A percentile compares a stretch with the other conserved stretches of the same genome.
Evolutionary conservation across 2,888 invertebrate genomes (phyloP).

Genomic region (Hydraecia micacea): DNA sequence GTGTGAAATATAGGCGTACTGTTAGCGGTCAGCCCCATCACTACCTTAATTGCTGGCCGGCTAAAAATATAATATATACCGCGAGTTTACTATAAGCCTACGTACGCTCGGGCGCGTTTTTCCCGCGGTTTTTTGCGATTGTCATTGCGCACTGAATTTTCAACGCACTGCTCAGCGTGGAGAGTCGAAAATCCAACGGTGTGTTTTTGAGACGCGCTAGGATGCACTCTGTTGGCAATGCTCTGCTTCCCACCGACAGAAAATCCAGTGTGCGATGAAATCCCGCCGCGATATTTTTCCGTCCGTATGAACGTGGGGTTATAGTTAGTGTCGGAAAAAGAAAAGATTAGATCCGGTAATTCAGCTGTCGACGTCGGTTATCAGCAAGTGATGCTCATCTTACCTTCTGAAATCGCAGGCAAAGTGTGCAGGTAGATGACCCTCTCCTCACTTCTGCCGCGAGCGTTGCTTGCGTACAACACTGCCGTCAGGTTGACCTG

Average conservation of each 20-base stretch:
- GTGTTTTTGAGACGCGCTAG: no score
- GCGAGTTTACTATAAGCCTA: neutral
- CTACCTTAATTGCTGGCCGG: neutral
- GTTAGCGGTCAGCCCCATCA: neutral
- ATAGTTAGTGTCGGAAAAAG: neutral
- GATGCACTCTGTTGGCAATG: no score
- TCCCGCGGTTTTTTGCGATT: no score
- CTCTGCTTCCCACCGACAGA: no score
- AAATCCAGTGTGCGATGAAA: no score
- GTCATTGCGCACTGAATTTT: no score
- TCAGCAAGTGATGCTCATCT: neutral
- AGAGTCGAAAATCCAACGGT: no score
- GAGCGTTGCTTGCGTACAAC: slow-evolving; percentile 76
- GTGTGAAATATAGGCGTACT: neutral
- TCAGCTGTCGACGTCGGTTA: neutral
- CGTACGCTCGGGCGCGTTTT: no score
- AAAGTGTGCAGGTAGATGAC: slow-evolving; percentile 63
- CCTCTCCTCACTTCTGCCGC: slow-evolving; percentile 74
- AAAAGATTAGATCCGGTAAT: neutral
- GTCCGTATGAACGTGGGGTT: no score
- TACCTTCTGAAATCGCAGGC: neutral
- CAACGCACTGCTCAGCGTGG: no score
- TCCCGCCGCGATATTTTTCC: no score
- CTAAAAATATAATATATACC: neutral
- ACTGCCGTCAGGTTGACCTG: slow-evolving; percentile 76